Evolutionary conservation across 1,140 invertebrate genomes (phyloP), one percentile per base, ranked within the genome.

Genomic region (Fopius arisanus): DNA sequence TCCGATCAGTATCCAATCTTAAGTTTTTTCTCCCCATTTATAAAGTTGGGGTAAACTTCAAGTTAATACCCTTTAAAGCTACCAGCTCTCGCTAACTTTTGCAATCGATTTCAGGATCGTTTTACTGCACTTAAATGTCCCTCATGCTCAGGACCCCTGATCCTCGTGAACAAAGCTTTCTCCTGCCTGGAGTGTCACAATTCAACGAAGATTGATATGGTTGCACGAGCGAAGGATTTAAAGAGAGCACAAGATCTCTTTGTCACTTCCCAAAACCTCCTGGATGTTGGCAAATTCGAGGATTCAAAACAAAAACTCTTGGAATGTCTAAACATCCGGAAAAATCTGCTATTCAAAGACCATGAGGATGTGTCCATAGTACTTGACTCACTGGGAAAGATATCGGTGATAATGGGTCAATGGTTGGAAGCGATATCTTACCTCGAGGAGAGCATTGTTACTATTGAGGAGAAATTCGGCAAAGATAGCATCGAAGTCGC

Each of bases 401-500:
- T 89, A 72, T 88, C 89, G 75, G 86, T 86, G 26, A 81, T 83
- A 31, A 75, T 79, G 74, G 89, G 84, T 75, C 77, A 82, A 65
- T 88, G 84, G 78, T 48, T 82, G n/a, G 77, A 87, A 70, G 86
- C 90, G 37, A 79, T 88, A 67, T 76, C 79, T 4, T 89, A 87
- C 77, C 78, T 91, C 3, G 80, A 89, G 74, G 71, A 87, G 43
- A 89, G 86, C 78, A 75, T 92, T 14, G 51, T 76, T 3, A 81
- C 85, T 33, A 79, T 90, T n/a, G 85, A 87, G 74, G 79, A 87
- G 73, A 83, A 86, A 67, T 92, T 88, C 86, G 91, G 91, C 0
- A 73, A 72, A 7, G 82, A 84, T 37, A 92, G 91, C 76, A 84
- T 91, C 62, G 91, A 92, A 83, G 75, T 90, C 69, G 88, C 86